A percentile compares a stretch with the other conserved stretches of the same genome.
These are phyloP conservation scores for Oncopodura yosiiana DNA, from an alignment of 1,140 invertebrate genomes.

Conservation along the genomic window DNA sequence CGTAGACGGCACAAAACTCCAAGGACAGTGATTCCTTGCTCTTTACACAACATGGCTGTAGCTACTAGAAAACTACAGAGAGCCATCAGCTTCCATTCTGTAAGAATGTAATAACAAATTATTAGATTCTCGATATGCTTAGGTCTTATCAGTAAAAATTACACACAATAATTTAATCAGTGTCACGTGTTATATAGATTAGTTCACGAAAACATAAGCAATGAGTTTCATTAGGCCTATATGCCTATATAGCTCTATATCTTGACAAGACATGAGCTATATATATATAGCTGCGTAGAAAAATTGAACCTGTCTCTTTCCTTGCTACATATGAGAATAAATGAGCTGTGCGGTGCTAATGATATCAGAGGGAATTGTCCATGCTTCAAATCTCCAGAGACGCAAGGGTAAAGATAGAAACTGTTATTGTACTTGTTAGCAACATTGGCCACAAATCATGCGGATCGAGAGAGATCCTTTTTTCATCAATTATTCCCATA, in stretches of 20 bases:
- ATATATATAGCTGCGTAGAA: too few species aligned
- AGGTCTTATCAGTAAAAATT: too few species aligned
- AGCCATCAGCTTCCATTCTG: constrained; percentile 64
- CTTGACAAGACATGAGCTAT: too few species aligned
- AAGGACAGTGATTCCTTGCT: constrained; percentile 92
- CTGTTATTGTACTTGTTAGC: constrained; percentile 9
- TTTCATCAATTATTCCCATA: constrained; percentile 33
- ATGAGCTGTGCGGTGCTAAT: constrained; percentile 32
- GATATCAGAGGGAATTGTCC: constrained; percentile 31
- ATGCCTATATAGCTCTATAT: too few species aligned
- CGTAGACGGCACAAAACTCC: constrained; percentile 86
- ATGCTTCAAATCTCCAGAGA: not conserved
- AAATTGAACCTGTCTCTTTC: too few species aligned
- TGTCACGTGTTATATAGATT: too few species aligned
- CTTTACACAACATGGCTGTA: constrained; percentile 86
- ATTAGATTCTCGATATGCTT: not conserved
- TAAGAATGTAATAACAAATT: too few species aligned
- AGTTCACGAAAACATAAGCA: too few species aligned
- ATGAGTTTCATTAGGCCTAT: too few species aligned
- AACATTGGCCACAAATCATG: constrained; percentile 27
- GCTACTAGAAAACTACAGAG: constrained; percentile 62
- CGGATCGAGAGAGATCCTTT: constrained; percentile 6
- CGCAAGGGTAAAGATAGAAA: constrained; percentile 1
- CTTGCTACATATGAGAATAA: constrained; percentile 32
- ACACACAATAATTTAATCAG: too few species aligned